These are phyloP conservation scores for Darevskia mixta DNA, from an alignment of 2,797 vertebrate species.

Conservation along the genomic window DNA sequence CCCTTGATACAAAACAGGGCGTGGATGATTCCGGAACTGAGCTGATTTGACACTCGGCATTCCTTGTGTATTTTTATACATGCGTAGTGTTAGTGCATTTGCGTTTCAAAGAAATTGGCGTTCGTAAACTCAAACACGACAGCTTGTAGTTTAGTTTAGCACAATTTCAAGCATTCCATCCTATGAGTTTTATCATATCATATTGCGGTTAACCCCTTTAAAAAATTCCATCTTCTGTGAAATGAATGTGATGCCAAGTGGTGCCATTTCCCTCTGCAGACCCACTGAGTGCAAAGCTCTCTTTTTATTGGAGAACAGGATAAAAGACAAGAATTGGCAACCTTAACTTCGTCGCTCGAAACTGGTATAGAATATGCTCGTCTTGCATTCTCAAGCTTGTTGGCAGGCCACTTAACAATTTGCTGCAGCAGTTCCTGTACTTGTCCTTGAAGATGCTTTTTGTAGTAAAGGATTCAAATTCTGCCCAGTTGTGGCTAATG, in stretches of 20 bases:
- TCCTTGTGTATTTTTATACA: slow-evolving; percentile 41
- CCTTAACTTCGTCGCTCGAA: background rate
- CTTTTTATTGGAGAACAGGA: slow-evolving; percentile 33
- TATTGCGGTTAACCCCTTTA: slow-evolving; percentile 49
- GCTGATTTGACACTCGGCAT: slow-evolving; percentile 64
- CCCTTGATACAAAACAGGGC: background rate
- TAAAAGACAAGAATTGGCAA: slow-evolving; percentile 53
- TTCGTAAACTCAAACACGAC: slow-evolving; percentile 34
- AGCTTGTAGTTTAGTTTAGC: slow-evolving; percentile 60
- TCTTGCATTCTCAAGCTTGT: background rate
- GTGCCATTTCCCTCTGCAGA: slow-evolving; percentile 41
- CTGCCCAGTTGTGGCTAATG: background rate
- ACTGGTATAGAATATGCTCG: background rate
- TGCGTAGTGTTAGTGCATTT: slow-evolving; percentile 33
- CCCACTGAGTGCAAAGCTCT: slow-evolving; percentile 59
- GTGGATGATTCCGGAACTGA: slow-evolving; percentile 53
- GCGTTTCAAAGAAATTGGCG: slow-evolving; percentile 50
- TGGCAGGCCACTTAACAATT: background rate
- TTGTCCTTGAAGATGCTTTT: background rate
- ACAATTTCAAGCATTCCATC: slow-evolving; percentile 72
- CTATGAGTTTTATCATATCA: slow-evolving; percentile 26
- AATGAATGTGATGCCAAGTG: slow-evolving; percentile 57
- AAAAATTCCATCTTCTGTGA: slow-evolving; percentile 51
- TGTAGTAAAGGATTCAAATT: background rate
- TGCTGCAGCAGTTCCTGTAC: slow-evolving; percentile 4